Evolutionary conservation across 2,888 invertebrate species (phyloP).

Genomic region (Timema cristinae): DNA sequence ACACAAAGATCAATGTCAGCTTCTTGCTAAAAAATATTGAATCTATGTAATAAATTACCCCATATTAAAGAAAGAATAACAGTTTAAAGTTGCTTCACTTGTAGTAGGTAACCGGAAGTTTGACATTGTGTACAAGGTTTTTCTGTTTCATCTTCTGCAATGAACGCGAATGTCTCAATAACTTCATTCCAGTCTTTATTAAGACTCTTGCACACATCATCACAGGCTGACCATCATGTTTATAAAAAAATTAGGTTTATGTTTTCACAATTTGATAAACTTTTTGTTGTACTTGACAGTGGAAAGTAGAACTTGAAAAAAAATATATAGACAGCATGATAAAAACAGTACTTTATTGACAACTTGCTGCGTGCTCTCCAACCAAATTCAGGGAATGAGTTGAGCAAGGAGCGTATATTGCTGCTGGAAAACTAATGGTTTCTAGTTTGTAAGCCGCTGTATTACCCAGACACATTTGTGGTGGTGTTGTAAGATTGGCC

Average conservation of each 20-base stretch:
- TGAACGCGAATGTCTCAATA: background rate
- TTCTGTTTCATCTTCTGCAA: background rate
- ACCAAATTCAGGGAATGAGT: background rate
- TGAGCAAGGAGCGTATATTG: background rate
- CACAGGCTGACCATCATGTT: background rate
- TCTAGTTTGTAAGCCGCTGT: too few species aligned
- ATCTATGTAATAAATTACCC: slow-evolving; percentile 2
- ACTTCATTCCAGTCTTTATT: background rate
- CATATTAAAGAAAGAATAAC: background rate
- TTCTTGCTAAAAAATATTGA: background rate
- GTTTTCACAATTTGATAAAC: background rate
- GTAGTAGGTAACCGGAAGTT: background rate
- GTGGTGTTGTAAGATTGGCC: background rate
- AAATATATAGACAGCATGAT: background rate
- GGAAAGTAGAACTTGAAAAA: background rate
- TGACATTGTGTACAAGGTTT: background rate
- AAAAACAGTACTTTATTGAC: background rate
- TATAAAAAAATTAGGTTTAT: background rate
- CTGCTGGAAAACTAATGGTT: too few species aligned
- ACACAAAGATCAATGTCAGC: background rate
- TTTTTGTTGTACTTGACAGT: background rate
- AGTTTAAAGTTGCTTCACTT: background rate
- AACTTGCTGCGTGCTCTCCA: background rate
- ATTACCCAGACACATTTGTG: too few species aligned
- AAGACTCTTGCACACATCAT: background rate